phyloP scores from a whole-genome alignment of 2,888 invertebrate species.

The Cosmia trapezina region DNA sequence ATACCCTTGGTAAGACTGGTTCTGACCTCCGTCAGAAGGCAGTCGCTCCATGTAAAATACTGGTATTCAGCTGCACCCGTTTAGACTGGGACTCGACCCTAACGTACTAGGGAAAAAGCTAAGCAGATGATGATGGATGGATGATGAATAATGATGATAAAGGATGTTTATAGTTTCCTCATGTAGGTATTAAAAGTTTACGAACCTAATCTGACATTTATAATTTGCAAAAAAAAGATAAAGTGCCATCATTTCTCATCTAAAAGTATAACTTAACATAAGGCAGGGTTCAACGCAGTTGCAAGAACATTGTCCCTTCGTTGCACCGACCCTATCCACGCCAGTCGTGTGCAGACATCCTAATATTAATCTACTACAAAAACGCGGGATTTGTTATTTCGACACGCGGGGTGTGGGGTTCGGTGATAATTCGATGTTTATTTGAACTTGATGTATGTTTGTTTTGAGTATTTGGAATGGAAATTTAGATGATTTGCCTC shows the following conservation, averaged over 20 bases:
- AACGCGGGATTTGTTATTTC: conserved; percentile 45
- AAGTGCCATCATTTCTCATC: conserved; percentile 2
- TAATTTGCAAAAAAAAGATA: not conserved
- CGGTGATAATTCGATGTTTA: conserved; percentile 26
- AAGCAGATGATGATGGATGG: too few relatives aligned
- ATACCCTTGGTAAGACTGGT: too few relatives aligned
- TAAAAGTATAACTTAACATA: conserved; percentile 19
- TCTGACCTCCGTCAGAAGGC: too few relatives aligned
- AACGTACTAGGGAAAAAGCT: too few relatives aligned
- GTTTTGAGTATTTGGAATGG: not conserved
- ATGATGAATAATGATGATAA: too few relatives aligned
- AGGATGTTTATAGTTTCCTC: not conserved
- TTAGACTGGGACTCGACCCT: too few relatives aligned
- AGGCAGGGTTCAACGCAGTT: conserved; percentile 33
- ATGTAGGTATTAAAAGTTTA: not conserved
- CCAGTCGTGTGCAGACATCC: conserved; percentile 40
- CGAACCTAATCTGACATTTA: not conserved
- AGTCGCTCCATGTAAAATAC: too few relatives aligned
- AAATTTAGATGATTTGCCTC: not conserved
- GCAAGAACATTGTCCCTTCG: conserved; percentile 17
- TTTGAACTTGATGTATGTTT: conserved; percentile 27
- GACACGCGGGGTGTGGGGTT: conserved; percentile 23
- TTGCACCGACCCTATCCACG: conserved; percentile 24
- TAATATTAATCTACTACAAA: conserved; percentile 43
- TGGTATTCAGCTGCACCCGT: too few relatives aligned